Evolutionary conservation across 2,113 vertebrate genomes (phyloP).

Genomic region (Gyps fulvus): DNA sequence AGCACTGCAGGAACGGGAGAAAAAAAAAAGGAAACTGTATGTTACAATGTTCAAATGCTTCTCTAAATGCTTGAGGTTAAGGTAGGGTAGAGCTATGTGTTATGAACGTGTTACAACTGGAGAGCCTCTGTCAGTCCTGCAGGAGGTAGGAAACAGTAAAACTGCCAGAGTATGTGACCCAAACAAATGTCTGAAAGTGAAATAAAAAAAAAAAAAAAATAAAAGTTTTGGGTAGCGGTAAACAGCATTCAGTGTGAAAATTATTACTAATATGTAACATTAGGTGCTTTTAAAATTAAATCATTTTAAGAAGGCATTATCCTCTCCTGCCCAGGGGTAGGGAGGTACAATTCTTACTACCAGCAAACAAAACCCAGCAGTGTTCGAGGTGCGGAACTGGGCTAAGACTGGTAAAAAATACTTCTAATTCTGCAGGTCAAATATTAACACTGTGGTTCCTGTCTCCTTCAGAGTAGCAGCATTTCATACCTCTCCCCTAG

Average conservation of each 20-base stretch:
- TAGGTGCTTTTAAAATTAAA: neutral
- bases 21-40: fast-evolving
- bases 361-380: neutral
- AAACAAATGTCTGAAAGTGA: neutral
- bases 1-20: conserved; percentile 70
- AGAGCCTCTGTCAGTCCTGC: neutral
- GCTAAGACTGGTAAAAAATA: neutral
- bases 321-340: neutral
- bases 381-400: neutral
- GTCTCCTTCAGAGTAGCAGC: neutral
- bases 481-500: neutral
- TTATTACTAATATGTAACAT: neutral
- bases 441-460: neutral
- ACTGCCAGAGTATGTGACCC: neutral
- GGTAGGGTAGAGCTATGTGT: neutral
- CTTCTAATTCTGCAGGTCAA: neutral
- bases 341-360: neutral
- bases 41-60: fast-evolving
- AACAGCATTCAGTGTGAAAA: neutral
- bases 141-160: neutral
- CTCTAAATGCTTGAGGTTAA: neutral
- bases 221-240: neutral
- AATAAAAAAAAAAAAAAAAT: neutral
- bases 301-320: neutral
- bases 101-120: fast-evolving